Evolutionary conservation across 2,113 vertebrate genomes (phyloP).

Genomic region (Emydura subglobosa): DNA sequence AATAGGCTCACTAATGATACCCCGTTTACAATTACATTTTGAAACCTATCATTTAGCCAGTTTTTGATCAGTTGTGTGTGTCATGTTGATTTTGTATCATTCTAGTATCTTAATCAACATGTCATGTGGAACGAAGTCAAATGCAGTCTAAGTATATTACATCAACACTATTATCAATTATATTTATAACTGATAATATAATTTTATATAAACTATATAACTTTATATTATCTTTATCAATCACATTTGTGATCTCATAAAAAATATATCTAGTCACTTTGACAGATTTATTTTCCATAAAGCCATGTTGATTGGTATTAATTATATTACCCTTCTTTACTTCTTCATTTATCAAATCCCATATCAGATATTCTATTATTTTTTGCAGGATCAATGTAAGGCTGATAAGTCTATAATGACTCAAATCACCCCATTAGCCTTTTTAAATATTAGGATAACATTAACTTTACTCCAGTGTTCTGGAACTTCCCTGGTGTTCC

Average conservation of each 20-base stretch:
- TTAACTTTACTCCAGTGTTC: neutral
- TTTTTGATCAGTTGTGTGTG: neutral
- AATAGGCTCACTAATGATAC: neutral
- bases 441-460: neutral
- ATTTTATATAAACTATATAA: no score
- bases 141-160: neutral
- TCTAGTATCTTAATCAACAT: neutral
- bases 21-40: no score
- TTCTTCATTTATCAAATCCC: neutral
- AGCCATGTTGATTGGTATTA: neutral
- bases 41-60: neutral
- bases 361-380: neutral
- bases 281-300: neutral
- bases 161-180: neutral
- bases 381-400: neutral
- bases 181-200: no score
- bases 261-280: neutral
- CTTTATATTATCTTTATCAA: neutral
- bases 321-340: neutral
- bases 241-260: neutral
- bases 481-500: neutral
- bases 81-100: neutral
- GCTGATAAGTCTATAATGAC: rapidly evolving
- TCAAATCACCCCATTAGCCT: neutral
- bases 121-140: neutral